Evolutionary conservation across 1,140 invertebrate species (phyloP).

Genomic region (Eumeta japonica): DNA sequence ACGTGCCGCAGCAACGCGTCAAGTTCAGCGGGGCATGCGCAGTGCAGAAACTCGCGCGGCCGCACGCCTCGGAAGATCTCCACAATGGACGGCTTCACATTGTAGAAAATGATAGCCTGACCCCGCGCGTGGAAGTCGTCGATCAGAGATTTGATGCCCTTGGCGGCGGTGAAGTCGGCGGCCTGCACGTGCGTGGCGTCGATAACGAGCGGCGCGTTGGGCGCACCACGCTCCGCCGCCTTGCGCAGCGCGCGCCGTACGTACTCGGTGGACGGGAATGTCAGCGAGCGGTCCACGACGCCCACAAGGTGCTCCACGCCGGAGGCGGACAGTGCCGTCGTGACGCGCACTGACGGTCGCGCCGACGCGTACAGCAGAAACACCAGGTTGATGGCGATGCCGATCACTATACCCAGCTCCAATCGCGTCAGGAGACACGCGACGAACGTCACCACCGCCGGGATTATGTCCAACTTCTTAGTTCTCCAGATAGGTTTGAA

Average conservation of each 20-base stretch:
- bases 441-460: conserved; percentile 73
- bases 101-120: conserved; percentile 74
- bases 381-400: conserved; percentile 73
- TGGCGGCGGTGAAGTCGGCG: conserved; percentile 74
- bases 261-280: conserved; percentile 78
- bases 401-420: conserved; percentile 82
- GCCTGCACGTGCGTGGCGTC: conserved; percentile 76
- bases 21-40: conserved; percentile 63
- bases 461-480: conserved; percentile 79
- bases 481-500: conserved; percentile 78
- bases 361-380: conserved; percentile 81
- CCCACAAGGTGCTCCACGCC: conserved; percentile 69
- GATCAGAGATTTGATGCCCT: conserved; percentile 72
- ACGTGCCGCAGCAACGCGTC: conserved; percentile 59
- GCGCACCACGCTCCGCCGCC: conserved; percentile 61
- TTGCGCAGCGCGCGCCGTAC: conserved; percentile 72
- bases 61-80: conserved; percentile 70
- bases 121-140: conserved; percentile 71
- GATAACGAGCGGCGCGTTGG: conserved; percentile 67
- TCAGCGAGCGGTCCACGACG: conserved; percentile 70
- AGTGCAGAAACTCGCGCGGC: conserved; percentile 66
- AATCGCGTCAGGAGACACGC: conserved; percentile 75
- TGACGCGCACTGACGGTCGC: conserved; percentile 67
- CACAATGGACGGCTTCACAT: conserved; percentile 70
- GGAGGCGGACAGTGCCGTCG: conserved; percentile 56